Conservation (phyloP, 2,113 vertebrate genomes). For the Camelus dromedarius region DNA sequence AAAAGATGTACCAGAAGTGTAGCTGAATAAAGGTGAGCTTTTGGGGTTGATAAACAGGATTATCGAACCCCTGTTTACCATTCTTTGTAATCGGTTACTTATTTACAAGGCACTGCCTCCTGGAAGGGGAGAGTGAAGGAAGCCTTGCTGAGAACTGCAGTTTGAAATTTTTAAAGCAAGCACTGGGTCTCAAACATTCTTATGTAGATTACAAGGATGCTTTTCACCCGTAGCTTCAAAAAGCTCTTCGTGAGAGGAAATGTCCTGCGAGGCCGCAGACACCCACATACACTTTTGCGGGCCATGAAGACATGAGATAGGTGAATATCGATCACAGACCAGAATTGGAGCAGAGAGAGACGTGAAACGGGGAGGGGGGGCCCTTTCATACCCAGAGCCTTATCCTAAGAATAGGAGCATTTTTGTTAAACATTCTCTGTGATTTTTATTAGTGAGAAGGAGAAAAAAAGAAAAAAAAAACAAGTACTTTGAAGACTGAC, state of each 20-base stretch:
- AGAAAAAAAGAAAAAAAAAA: neutral
- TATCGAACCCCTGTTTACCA: neutral
- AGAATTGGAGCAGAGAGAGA: neutral
- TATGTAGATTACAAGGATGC: neutral
- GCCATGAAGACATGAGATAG: neutral
- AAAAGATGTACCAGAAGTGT: neutral
- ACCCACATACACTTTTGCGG: neutral
- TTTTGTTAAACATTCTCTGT: neutral
- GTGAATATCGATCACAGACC: neutral
- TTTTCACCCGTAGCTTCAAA: neutral
- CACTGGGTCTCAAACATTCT: neutral
- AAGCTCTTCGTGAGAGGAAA: neutral
- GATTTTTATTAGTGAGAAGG: neutral
- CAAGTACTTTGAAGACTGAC: neutral
- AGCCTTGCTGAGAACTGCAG: neutral
- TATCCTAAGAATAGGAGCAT: neutral
- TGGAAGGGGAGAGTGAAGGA: neutral
- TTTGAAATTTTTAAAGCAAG: neutral
- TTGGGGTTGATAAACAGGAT: neutral
- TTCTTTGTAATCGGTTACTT: neutral
- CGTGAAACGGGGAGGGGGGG: neutral
- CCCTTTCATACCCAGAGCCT: neutral
- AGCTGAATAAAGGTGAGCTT: neutral
- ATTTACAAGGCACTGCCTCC: slow-evolving; percentile 37
- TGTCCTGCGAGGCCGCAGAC: neutral